These are phyloP conservation scores for Masnerella sp. DNA, from an alignment of 2,888 invertebrate species.

Conservation along the genomic window DNA sequence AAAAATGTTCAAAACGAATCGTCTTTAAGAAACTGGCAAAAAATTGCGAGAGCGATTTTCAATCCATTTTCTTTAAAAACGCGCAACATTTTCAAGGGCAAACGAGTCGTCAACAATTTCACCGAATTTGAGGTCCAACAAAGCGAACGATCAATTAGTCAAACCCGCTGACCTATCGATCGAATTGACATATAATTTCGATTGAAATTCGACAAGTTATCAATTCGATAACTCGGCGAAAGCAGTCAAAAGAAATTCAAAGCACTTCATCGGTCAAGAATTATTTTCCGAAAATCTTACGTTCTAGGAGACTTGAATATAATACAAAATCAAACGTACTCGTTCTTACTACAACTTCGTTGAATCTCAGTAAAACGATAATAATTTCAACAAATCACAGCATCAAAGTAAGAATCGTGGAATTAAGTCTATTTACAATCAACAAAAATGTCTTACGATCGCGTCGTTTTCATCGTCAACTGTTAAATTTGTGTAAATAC, in stretches of 20 bases:
- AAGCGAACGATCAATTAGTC: too few species aligned
- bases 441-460: background rate
- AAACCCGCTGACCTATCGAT: too few species aligned
- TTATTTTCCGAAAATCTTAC: background rate
- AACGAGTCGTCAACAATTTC: too few species aligned
- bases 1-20: too few species aligned
- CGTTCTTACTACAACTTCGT: constrained; percentile 5
- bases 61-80: too few species aligned
- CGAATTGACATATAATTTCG: background rate
- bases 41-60: too few species aligned
- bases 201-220: background rate
- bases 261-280: background rate
- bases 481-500: background rate
- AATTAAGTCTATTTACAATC: constrained; percentile 12
- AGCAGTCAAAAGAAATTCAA: constrained; percentile 11
- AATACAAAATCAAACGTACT: constrained; percentile 3
- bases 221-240: too few species aligned
- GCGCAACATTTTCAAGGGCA: too few species aligned
- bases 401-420: constrained; percentile 9
- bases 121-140: too few species aligned
- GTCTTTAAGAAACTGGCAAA: too few species aligned
- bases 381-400: constrained; percentile 12
- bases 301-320: background rate
- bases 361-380: background rate
- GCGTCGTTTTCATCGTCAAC: background rate